phyloP scores from a whole-genome alignment of 1,140 invertebrate species.

The Dinothrombium tinctorium region DNA sequence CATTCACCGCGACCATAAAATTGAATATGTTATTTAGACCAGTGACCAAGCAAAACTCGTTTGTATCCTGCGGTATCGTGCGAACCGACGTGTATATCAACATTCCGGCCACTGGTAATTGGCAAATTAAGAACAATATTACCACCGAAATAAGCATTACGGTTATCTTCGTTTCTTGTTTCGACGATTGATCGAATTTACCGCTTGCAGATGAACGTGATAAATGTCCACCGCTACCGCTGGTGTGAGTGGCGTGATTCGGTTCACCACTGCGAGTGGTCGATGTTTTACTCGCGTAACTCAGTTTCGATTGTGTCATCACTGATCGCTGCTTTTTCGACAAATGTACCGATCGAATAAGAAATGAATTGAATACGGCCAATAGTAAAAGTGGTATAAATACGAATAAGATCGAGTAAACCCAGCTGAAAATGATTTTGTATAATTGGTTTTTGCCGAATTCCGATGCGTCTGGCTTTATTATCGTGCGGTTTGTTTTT shows the following conservation, averaged over 20 bases:
- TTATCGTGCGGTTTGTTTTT: constrained; percentile 10
- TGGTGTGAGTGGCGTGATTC: not conserved
- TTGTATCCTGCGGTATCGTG: constrained; percentile 17
- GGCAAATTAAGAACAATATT: constrained; percentile 43
- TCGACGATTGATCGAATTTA: constrained; percentile 19
- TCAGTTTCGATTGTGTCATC: constrained; percentile 23
- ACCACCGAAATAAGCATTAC: constrained; percentile 48
- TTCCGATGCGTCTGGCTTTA: constrained; percentile 11
- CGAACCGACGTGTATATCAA: constrained; percentile 29
- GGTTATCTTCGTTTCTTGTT: constrained; percentile 43
- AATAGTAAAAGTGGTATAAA: constrained; percentile 38
- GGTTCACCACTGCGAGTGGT: not conserved
- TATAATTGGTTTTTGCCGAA: constrained; percentile 31
- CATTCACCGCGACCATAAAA: constrained; percentile 40
- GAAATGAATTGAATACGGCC: constrained; percentile 42
- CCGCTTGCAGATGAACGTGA: constrained; percentile 16
- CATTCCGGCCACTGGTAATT: constrained; percentile 35
- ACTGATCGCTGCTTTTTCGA: constrained; percentile 27
- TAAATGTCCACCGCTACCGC: not conserved
- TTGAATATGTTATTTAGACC: constrained; percentile 46
- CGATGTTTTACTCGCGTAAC: not conserved
- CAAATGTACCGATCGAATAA: constrained; percentile 36
- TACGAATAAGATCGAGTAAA: constrained; percentile 36
- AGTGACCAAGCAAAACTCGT: constrained; percentile 22
- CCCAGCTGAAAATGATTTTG: constrained; percentile 36